These are phyloP conservation scores for Acomys russatus DNA, from an alignment of 2,797 vertebrate genomes.

Conservation along the genomic window DNA sequence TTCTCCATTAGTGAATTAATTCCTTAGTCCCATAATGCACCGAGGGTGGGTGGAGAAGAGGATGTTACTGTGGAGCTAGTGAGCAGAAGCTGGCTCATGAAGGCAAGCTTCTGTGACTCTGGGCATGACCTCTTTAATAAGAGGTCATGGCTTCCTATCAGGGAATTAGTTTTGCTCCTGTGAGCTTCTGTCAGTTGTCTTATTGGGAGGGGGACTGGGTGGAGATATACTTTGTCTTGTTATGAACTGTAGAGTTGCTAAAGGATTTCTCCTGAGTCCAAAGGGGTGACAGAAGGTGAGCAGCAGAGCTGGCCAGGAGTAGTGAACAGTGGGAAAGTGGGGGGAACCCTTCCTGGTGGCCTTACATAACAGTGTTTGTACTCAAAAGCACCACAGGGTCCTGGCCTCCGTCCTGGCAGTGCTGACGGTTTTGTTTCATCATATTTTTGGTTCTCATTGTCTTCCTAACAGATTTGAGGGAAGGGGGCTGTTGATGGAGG, in stretches of 20 bases:
- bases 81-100: rapidly evolving
- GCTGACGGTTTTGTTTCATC: neutral
- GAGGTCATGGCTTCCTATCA: neutral
- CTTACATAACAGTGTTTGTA: too few relatives aligned
- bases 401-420: neutral
- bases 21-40: neutral
- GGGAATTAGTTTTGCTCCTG: rapidly evolving
- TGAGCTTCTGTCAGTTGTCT: neutral
- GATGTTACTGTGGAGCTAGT: neutral
- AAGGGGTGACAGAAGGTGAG: neutral
- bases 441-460: neutral
- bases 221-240: neutral
- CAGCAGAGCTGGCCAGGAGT: too few relatives aligned
- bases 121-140: neutral
- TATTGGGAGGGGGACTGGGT: neutral
- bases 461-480: neutral
- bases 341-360: neutral
- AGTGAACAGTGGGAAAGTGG: rapidly evolving
- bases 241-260: neutral
- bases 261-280: neutral
- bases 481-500: neutral
- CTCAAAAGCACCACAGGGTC: neutral
- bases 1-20: neutral
- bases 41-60: neutral
- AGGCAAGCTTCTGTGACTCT: neutral